Evolutionary conservation across 2,797 vertebrate genomes (phyloP).

Genomic region (Lemur catta): DNA sequence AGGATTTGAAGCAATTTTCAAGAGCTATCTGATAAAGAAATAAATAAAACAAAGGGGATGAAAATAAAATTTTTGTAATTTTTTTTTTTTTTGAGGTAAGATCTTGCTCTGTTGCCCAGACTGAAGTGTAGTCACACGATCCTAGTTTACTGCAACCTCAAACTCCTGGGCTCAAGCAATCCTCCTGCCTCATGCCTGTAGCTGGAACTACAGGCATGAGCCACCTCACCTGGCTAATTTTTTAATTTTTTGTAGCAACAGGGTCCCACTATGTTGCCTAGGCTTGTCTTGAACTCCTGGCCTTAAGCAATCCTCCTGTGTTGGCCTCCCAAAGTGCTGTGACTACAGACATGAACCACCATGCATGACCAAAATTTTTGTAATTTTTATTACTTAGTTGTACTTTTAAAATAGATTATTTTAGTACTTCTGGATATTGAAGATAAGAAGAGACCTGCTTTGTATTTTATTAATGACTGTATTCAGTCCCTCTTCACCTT

Average conservation of each 20-base stretch:
- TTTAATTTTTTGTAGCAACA: not conserved
- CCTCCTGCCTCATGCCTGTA: not conserved
- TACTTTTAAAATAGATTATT: not conserved
- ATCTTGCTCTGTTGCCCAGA: not conserved
- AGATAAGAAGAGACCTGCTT: too few relatives aligned
- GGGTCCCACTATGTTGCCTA: not conserved
- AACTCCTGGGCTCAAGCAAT: not conserved
- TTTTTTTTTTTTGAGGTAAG: not conserved
- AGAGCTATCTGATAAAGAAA: not conserved
- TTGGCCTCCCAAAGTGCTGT: not conserved
- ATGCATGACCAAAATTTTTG: not conserved
- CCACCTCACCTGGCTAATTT: not conserved
- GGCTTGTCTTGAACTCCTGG: not conserved
- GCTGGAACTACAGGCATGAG: not conserved
- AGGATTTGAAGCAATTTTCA: not conserved
- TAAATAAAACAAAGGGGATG: not conserved
- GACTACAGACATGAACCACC: not conserved
- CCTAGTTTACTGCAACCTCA: not conserved
- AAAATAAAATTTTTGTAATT: not conserved
- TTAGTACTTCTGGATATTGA: not conserved
- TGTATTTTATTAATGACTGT: not conserved
- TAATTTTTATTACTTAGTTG: not conserved
- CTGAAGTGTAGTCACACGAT: accelerated
- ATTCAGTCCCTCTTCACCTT: not conserved
- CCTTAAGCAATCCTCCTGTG: not conserved